Conservation (phyloP, 1,140 invertebrate genomes). For the Drosophila serrata region DNA sequence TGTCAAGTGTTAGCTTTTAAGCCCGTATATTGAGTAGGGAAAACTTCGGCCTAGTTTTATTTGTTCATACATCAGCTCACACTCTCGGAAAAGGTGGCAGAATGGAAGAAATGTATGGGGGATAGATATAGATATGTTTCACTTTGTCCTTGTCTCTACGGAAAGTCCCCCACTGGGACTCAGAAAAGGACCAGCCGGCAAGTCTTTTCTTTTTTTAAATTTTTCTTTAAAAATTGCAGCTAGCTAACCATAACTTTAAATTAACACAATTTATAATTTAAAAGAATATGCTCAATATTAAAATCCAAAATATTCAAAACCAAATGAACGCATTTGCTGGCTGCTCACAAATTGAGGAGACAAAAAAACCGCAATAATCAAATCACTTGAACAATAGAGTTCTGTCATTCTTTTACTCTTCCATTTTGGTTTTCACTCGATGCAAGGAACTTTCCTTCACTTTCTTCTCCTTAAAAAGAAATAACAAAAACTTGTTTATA, state of each 20-base stretch:
- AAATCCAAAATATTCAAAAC: neutral
- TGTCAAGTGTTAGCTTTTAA: neutral
- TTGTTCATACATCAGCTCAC: slow-evolving; percentile 12
- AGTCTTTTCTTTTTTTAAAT: slow-evolving; percentile 4
- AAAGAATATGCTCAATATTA: too few relatives aligned
- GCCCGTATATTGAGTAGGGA: slow-evolving; percentile 23
- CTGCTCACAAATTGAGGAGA: slow-evolving; percentile 2
- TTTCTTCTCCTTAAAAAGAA: neutral
- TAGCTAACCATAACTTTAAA: too few relatives aligned
- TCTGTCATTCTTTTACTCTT: slow-evolving; percentile 3
- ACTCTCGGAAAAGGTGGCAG: neutral
- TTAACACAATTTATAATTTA: neutral
- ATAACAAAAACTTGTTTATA: slow-evolving; percentile 12
- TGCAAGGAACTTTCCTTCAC: slow-evolving; percentile 1
- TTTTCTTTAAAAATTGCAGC: neutral
- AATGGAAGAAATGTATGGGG: neutral
- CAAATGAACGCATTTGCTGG: neutral
- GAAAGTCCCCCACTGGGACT: slow-evolving; percentile 18
- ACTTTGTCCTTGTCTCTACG: slow-evolving; percentile 52
- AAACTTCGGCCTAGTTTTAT: slow-evolving; percentile 19
- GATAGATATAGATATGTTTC: slow-evolving; percentile 20
- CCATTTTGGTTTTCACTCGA: neutral
- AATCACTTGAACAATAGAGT: slow-evolving; percentile 24
- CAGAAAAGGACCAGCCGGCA: slow-evolving; percentile 30
- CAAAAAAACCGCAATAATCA: slow-evolving; percentile 16